phyloP scores from a whole-genome alignment of 1,140 invertebrate genomes.

The Melitaea cinxia region DNA sequence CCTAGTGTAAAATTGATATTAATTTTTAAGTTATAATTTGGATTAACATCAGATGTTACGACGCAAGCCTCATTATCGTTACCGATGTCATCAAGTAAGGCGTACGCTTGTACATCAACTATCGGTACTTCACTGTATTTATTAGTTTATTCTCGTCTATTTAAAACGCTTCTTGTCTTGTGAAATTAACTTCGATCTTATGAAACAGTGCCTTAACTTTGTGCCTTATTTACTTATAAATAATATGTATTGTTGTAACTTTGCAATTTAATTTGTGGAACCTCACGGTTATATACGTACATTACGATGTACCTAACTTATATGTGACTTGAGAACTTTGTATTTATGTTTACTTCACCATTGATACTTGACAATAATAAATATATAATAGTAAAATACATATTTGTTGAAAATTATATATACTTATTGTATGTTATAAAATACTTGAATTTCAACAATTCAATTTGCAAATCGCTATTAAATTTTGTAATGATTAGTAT shows the following conservation, averaged over 20 bases:
- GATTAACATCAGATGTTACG: conserved; percentile 31
- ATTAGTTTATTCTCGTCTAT: conserved; percentile 62
- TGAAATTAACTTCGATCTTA: conserved; percentile 48
- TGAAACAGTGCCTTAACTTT: conserved; percentile 54
- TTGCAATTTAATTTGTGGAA: not conserved
- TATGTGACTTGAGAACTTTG: too few species aligned
- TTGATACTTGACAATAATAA: too few species aligned
- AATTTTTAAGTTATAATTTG: not conserved
- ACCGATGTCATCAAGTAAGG: conserved; percentile 53
- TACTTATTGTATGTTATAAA: too few species aligned
- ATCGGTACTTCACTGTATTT: conserved; percentile 62
- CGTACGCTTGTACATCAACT: conserved; percentile 1
- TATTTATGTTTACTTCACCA: too few species aligned
- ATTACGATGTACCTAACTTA: not conserved
- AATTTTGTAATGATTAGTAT: too few species aligned
- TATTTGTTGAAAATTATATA: too few species aligned
- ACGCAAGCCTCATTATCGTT: conserved; percentile 48
- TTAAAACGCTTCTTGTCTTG: conserved; percentile 69
- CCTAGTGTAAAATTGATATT: not conserved
- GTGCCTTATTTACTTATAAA: conserved; percentile 48
- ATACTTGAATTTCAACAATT: too few species aligned
- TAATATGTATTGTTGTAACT: conserved; percentile 6
- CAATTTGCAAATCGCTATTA: too few species aligned
- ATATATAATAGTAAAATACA: too few species aligned
- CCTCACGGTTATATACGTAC: not conserved